These are phyloP conservation scores for Xylocopa sonorina DNA, from an alignment of 1,140 invertebrate genomes.

Conservation along the genomic window DNA sequence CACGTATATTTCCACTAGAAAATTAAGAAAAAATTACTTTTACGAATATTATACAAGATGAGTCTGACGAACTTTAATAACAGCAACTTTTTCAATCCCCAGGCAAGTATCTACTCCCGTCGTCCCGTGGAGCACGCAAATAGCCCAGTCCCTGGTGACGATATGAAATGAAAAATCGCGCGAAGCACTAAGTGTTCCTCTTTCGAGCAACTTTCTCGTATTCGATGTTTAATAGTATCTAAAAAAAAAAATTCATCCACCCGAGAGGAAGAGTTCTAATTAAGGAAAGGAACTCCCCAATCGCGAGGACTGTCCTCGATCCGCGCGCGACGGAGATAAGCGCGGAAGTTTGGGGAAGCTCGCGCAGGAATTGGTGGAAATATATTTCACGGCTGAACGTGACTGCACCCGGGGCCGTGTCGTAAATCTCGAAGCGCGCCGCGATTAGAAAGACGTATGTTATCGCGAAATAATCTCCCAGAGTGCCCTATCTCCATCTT, in stretches of 20 bases:
- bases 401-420: neutral
- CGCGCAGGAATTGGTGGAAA: neutral
- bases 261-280: too few relatives aligned
- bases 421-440: slow-evolving; percentile 6
- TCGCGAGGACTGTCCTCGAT: too few relatives aligned
- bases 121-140: too few relatives aligned
- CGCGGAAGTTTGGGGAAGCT: neutral
- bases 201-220: too few relatives aligned
- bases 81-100: neutral
- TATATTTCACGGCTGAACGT: neutral
- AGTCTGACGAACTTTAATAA: neutral
- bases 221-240: too few relatives aligned
- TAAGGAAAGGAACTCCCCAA: too few relatives aligned
- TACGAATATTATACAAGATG: neutral
- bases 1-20: neutral
- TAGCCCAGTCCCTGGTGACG: too few relatives aligned
- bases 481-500: slow-evolving; percentile 29
- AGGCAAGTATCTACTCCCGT: too few relatives aligned
- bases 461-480: slow-evolving; percentile 34
- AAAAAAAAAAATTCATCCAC: too few relatives aligned
- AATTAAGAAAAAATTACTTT: neutral
- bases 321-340: too few relatives aligned
- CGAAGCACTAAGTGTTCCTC: too few relatives aligned
- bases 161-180: too few relatives aligned
- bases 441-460: slow-evolving; percentile 29